These are phyloP conservation scores for Apamea monoglypha DNA, from an alignment of 2,888 invertebrate genomes.

Conservation along the genomic window DNA sequence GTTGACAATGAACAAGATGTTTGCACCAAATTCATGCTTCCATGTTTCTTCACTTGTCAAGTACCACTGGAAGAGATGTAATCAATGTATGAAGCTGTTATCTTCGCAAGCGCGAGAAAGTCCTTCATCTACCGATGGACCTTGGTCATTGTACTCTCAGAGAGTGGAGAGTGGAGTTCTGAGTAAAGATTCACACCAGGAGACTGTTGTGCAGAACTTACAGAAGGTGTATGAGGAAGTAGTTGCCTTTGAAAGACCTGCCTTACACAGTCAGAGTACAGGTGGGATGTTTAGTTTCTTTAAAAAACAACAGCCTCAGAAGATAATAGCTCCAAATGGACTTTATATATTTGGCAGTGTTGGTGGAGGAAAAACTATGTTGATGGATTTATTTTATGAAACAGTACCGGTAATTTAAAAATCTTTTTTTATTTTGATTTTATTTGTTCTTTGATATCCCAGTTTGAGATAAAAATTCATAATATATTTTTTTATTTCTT, in stretches of 20 bases:
- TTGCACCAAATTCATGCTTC: slow-evolving; percentile 74
- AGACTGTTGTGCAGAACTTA: slow-evolving; percentile 92
- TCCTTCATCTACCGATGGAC: slow-evolving; percentile 77
- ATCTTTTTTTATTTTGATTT: background rate
- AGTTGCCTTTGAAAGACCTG: slow-evolving; percentile 88
- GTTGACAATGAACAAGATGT: slow-evolving; percentile 78
- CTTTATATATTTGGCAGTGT: slow-evolving; percentile 97
- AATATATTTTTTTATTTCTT: background rate
- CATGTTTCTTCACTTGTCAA: slow-evolving; percentile 76
- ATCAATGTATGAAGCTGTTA: slow-evolving; percentile 79
- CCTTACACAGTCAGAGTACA: slow-evolving; percentile 66
- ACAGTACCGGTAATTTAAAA: slow-evolving; percentile 80
- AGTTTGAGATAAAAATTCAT: background rate
- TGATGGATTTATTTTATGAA: slow-evolving; percentile 99
- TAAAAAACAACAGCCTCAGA: slow-evolving; percentile 80
- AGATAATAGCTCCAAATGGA: slow-evolving; percentile 92
- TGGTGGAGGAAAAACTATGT: slow-evolving; percentile 99
- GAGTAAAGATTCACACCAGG: slow-evolving; percentile 93
- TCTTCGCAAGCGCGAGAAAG: slow-evolving; percentile 78
- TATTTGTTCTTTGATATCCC: background rate
- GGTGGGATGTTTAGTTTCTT: slow-evolving; percentile 82
- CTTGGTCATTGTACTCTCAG: slow-evolving; percentile 89
- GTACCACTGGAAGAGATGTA: slow-evolving; percentile 78
- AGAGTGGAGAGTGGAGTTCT: slow-evolving; percentile 91
- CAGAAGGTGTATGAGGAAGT: slow-evolving; percentile 93